Base-by-base conservation (phyloP, 2,113 vertebrate species). In the Pseudorectes ferrugineus region DNA sequence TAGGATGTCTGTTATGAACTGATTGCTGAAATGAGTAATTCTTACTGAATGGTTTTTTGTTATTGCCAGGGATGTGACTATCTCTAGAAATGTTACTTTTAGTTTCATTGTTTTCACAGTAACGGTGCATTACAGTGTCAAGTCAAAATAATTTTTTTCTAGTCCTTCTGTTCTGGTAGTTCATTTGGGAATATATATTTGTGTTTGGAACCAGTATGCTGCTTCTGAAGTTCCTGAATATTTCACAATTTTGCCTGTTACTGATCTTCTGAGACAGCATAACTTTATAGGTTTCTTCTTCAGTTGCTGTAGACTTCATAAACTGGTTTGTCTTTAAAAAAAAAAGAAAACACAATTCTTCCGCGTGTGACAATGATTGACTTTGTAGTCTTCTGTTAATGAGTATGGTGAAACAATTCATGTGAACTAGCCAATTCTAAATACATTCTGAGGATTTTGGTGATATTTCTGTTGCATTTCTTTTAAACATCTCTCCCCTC, bases 81-180 rank as follows among this genome's bases (percentile, higher is more conserved):
- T 96, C 95, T 97, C 95, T 97, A 90, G 88, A 97, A 98, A 96
- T 96, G 78, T 89, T 91, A 93, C 96, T 97, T 97, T 63, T 92
- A 86, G 89, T 96, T 96, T 96, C 58, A 68, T 96, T 98, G 96
- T 98, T 98, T 98, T 97, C 92, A 84, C 91, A 96, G 95, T 96
- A 96, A 96, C 48, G 90, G 91, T 96, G 77, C 93, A 96, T 97
- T 97, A 96, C 91, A 76, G 91, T 97, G 97, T 98, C 96, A 97
- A 92, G 93, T 95, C 91, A 97, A 94, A 97, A 96, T 97, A 95
- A 96, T 96, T 97, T 96, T 97, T 96, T 91, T 66, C 77, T 71
- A 89, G 72, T 76, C 92, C 88, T 81, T 97, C 95, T 97, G 91
- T 98, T 98, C 97, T 93, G 88, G 85, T 97, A 92, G 92, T 96